These are phyloP conservation scores for Mimachlamys varia DNA, from an alignment of 2,888 invertebrate species.

Conservation along the genomic window DNA sequence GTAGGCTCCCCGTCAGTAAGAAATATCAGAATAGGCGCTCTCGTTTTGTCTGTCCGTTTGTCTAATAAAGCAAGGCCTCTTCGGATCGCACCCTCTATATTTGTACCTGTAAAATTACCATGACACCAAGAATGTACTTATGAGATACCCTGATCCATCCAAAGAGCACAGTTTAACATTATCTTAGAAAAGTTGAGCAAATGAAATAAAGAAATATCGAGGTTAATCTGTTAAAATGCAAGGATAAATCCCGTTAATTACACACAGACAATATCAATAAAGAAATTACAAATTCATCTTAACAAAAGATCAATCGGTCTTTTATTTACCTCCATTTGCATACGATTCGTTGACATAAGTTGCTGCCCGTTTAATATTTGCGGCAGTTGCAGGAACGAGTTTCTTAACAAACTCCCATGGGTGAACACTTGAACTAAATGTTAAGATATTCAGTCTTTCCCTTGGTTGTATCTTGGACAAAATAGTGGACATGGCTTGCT, in stretches of 20 bases:
- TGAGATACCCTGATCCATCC: no score
- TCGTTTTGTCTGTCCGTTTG: conserved; percentile 37
- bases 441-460: conserved; percentile 50
- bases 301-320: no score
- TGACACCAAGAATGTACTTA: no score
- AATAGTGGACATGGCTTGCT: conserved; percentile 49
- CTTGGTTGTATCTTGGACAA: conserved; percentile 42
- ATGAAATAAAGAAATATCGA: no score
- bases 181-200: no score
- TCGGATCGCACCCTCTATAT: conserved; percentile 86
- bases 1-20: conserved; percentile 82
- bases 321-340: conserved; percentile 37
- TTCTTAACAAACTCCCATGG: conserved; percentile 15
- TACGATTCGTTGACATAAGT: neutral
- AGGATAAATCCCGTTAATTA: no score
- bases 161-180: no score
- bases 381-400: neutral
- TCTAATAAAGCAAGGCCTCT: conserved; percentile 81
- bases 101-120: conserved; percentile 51
- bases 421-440: conserved; percentile 40
- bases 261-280: no score
- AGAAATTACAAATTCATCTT: no score
- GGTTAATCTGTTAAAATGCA: no score
- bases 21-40: conserved; percentile 78
- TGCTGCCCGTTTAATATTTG: conserved; percentile 38